These are phyloP conservation scores for Brachionus angularis DNA, from an alignment of 1,140 invertebrate species.

Conservation along the genomic window DNA sequence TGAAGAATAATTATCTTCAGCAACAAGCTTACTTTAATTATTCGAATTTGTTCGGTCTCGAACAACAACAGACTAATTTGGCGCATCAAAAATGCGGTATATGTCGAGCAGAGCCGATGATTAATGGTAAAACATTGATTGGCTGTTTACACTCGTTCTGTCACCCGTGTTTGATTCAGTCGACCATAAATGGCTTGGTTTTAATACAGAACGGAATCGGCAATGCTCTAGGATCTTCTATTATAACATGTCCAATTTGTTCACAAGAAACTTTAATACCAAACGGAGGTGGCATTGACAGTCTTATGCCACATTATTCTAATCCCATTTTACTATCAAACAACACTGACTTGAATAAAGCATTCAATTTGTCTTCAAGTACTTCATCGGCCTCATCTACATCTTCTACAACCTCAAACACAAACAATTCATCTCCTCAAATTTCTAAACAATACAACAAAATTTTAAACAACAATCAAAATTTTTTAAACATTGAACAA, in stretches of 20 bases:
- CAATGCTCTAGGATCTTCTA: neutral
- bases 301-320: neutral
- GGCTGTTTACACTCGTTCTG: constrained; percentile 24
- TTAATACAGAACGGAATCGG: neutral
- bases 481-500: too few species aligned
- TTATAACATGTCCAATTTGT: constrained; percentile 11
- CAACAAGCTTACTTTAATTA: neutral
- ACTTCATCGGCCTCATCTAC: neutral
- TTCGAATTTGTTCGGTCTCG: neutral
- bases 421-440: constrained; percentile 19
- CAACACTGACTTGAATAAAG: neutral
- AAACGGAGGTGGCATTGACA: constrained; percentile 6
- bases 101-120: constrained; percentile 9
- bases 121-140: constrained; percentile 15
- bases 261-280: constrained; percentile 7
- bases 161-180: neutral
- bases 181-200: neutral
- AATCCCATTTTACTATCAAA: neutral
- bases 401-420: neutral
- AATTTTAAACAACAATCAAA: neutral
- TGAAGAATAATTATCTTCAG: too few species aligned
- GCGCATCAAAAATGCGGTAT: constrained; percentile 3
- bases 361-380: constrained; percentile 5
- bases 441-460: neutral
- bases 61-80: neutral